Evolutionary conservation across 2,888 invertebrate genomes (phyloP), one percentile per base, ranked within the genome.

Genomic region (Mythimna loreyi): DNA sequence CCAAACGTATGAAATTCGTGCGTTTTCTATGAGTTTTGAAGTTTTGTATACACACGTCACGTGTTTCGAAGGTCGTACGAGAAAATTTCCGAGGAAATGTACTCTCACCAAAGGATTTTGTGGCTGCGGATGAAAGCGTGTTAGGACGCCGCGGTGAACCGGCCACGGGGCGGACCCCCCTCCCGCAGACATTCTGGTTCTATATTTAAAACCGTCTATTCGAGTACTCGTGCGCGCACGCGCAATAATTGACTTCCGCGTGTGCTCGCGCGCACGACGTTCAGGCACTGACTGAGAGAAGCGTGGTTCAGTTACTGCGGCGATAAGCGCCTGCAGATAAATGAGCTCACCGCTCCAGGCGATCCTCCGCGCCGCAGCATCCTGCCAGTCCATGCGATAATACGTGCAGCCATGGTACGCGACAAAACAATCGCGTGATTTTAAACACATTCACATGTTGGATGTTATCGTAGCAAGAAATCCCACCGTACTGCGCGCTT

Each of bases 161-260:
- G 97, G 97, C 98, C 98, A 98, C 91, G 97, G 98, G 86, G 97
- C 97, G 91, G 97, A 97, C 87, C 96, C 96, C 89, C 94, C 96
- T 89, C 96, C 96, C 87, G 91, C 89, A 88, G 96, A 96, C 94
- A 95, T 96, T 93, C 94, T 93, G 91, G 76, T 87, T 92, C 94
- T 95, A 95, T 91, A 94, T 94, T 93, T 95, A 94, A 92, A 92
- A 88, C 87, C 77, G 94, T 91, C 96, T 96, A 96, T 96, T 92
- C 92, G 94, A 91, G 94, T 92, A 92, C 89, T 89, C 85, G 90
- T 90, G 91, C 93, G 95, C 93, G 92, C 94, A 93, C 93, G 94
- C 94, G 95, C 94, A 92, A 85, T 92, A 90, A 92, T 92, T 92
- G 88, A 95, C 95, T 96, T 96, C 96, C 96, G 96, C 92, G 93